phyloP scores from a whole-genome alignment of 53 echinoderm and acorn worm genomes.

The Echinarachnius parma region DNA sequence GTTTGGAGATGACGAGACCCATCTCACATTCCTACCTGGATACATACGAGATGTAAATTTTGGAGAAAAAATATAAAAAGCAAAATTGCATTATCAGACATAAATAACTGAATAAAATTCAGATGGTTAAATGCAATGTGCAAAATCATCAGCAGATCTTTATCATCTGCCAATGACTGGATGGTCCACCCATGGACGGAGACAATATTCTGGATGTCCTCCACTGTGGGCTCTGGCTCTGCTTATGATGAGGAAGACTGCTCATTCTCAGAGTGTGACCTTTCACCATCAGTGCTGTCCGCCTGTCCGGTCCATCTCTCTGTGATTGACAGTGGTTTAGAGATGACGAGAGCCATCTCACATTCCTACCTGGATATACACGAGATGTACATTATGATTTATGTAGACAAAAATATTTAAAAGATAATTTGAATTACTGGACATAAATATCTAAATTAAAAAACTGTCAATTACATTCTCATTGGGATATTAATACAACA shows the following conservation, averaged over 20 bases:
- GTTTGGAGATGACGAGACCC: constrained; percentile 13
- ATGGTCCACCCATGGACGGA: constrained; percentile 79
- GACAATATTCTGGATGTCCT: constrained; percentile 60
- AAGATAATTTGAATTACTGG: too few relatives aligned
- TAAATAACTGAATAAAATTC: too few relatives aligned
- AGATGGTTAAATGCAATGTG: too few relatives aligned
- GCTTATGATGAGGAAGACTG: constrained; percentile 2
- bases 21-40: constrained; percentile 4
- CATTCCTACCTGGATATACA: neutral
- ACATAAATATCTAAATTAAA: too few relatives aligned
- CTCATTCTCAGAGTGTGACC: constrained; percentile 12
- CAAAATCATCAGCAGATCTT: too few relatives aligned
- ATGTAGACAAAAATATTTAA: too few relatives aligned
- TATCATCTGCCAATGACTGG: constrained; percentile 69
- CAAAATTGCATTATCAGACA: too few relatives aligned
- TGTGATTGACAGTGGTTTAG: neutral
- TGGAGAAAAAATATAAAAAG: too few relatives aligned
- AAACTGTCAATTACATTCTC: too few relatives aligned
- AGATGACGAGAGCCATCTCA: constrained; percentile 20
- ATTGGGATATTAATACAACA: too few relatives aligned
- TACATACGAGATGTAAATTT: too few relatives aligned
- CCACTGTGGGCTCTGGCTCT: constrained; percentile 49
- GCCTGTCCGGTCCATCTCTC: neutral
- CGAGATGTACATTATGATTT: too few relatives aligned
- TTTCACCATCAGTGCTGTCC: neutral